Percentiles rank a stretch among this genome's conserved stretches.
Conservation (phyloP, 2,888 invertebrate genomes). For the Melinaea marsaeus region DNA sequence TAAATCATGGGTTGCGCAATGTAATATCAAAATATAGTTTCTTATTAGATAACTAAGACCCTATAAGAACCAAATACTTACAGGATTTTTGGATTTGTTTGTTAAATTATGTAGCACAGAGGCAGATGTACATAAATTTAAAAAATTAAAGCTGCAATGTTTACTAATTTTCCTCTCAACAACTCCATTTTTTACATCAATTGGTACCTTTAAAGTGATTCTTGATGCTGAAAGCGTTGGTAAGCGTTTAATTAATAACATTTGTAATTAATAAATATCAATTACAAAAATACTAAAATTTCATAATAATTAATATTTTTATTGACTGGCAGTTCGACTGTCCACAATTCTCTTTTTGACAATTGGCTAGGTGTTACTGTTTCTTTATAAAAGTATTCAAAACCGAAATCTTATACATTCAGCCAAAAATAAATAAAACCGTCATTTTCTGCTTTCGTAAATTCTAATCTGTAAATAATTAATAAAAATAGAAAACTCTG, state of each 20-base stretch:
- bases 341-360: neutral
- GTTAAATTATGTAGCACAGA: conserved; percentile 55
- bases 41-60: too few species aligned
- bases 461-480: too few species aligned
- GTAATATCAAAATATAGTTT: too few species aligned
- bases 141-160: conserved; percentile 43
- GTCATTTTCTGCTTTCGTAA: too few species aligned
- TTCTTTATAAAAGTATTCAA: too few species aligned
- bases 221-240: conserved; percentile 56
- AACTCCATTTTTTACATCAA: conserved; percentile 41
- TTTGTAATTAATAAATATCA: conserved; percentile 28
- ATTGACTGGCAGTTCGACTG: neutral
- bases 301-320: neutral
- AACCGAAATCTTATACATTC: too few species aligned
- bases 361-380: neutral
- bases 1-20: too few species aligned
- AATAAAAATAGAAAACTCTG: too few species aligned
- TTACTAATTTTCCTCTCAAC: conserved; percentile 49
- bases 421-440: too few species aligned
- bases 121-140: conserved; percentile 59
- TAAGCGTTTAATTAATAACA: conserved; percentile 63
- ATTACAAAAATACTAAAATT: neutral
- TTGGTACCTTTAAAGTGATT: conserved; percentile 51
- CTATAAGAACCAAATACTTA: conserved; percentile 39
- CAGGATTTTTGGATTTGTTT: conserved; percentile 52